Evolutionary conservation across 2,888 invertebrate species (phyloP), one percentile per base, ranked within the genome.

Genomic region (Serripes groenlandicus): DNA sequence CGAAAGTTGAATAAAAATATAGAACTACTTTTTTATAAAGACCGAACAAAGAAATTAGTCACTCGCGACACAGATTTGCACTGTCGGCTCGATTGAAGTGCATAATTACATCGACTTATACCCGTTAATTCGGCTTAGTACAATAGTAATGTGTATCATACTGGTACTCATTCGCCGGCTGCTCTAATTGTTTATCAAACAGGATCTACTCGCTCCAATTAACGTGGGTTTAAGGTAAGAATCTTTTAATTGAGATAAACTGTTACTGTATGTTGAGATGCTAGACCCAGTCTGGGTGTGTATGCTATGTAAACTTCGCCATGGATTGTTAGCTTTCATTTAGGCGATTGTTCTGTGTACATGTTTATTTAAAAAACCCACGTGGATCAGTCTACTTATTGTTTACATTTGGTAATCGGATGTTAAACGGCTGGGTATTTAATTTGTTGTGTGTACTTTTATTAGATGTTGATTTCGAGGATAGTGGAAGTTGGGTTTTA

Each of bases 101-200:
- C 81, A 80, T 78, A 81, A 83, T 78, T 81, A 78, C 75, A 75
- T 64, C 72, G 78, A 82, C 79, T 79, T 80, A 80, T 71, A 83
- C 81, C 74, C 74, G 77, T 86, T 83, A 86, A 83, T 83, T 83
- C 86, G 81, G 81, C 86, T 83, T 74, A 86, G 86, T 81, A 86
- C 81, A 81, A 81, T 83, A 78, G 70, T 58, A 32, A 70, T 76
- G 83, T 75, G 78, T 80, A 35, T 52, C 28, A 26, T 26, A 28
- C 26, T 21, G 4, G 66, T 42, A 42, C 42, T 42, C 42, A 66
- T 26, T 66, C 66, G 42, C 66, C 42, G 66, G 35, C 66, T 66
- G 23, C 21, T 32, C 66, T 66, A 66, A 66, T 66, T 66, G 49
- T 42, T 42, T 66, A 66, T 66, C 66, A 35, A 66, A 42, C 26